Percentiles rank a stretch among this genome's conserved stretches.
These are phyloP conservation scores for Acanthoscelides obtectus DNA, from an alignment of 2,888 invertebrate species.

Conservation along the genomic window DNA sequence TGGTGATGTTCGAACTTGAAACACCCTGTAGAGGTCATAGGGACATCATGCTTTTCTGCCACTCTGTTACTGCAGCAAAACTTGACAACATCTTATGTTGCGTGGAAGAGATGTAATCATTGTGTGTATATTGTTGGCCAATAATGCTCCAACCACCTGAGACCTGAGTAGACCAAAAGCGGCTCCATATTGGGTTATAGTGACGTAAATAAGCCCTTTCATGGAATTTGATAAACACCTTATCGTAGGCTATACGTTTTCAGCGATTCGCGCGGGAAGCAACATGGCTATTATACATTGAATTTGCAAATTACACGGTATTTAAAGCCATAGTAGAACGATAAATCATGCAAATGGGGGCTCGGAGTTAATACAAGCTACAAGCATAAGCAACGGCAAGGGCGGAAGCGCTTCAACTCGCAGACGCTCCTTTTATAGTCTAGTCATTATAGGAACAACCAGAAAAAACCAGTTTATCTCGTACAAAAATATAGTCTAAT, in stretches of 20 bases:
- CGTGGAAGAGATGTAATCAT: too few species aligned
- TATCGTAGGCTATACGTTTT: conserved; percentile 41
- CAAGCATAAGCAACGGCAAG: conserved; percentile 38
- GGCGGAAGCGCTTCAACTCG: neutral
- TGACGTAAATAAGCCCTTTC: conserved; percentile 26
- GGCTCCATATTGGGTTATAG: neutral
- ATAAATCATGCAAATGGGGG: conserved; percentile 58
- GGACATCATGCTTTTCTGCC: too few species aligned
- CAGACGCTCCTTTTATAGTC: neutral
- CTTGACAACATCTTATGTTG: too few species aligned
- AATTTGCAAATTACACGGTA: conserved; percentile 73
- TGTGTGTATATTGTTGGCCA: too few species aligned
- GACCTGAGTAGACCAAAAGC: neutral
- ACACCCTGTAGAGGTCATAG: too few species aligned
- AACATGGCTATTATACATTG: conserved; percentile 59
- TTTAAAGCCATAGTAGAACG: conserved; percentile 66
- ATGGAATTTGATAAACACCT: conserved; percentile 39
- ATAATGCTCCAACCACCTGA: too few species aligned
- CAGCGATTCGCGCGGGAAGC: conserved; percentile 40
- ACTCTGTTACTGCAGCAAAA: too few species aligned
- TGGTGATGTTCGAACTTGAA: too few species aligned
- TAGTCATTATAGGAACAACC: neutral
- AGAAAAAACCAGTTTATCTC: too few species aligned
- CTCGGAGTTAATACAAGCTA: conserved; percentile 47
- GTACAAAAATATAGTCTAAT: too few species aligned